phyloP scores from a whole-genome alignment of 2,888 invertebrate genomes.

The Drosophila paucipuncta region DNA sequence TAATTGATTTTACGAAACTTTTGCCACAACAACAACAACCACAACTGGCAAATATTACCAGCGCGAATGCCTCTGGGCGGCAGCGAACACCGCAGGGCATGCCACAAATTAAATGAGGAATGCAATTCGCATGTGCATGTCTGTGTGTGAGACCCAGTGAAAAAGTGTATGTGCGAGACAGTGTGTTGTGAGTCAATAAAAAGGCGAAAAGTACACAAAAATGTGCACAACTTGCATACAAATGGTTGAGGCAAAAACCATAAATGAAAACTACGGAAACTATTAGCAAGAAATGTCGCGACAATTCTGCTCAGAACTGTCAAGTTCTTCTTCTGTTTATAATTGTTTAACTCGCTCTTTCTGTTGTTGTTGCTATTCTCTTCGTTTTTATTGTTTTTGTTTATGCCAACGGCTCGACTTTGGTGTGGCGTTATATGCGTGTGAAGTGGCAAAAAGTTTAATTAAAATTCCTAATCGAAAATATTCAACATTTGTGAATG shows the following conservation, averaged over 20 bases:
- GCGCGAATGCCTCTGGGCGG: conserved; percentile 37
- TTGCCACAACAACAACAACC: conserved; percentile 27
- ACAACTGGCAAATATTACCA: conserved; percentile 54
- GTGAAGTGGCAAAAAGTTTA: conserved; percentile 75
- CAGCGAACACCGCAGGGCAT: conserved; percentile 55
- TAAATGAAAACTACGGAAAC: conserved; percentile 65
- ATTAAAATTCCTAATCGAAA: conserved; percentile 82
- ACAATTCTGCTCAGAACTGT: conserved; percentile 62
- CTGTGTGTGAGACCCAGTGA: neutral
- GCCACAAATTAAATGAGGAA: conserved; percentile 75
- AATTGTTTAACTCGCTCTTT: conserved; percentile 34
- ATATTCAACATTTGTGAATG: conserved; percentile 76
- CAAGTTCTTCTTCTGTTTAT: conserved; percentile 54
- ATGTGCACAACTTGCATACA: conserved; percentile 33
- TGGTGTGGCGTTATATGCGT: conserved; percentile 42
- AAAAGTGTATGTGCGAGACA: neutral
- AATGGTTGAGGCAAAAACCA: conserved; percentile 39
- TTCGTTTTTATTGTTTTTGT: conserved; percentile 12
- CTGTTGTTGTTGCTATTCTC: conserved; percentile 17
- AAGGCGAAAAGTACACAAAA: conserved; percentile 41
- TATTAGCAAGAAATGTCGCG: conserved; percentile 73
- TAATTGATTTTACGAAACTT: conserved; percentile 72
- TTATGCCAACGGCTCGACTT: conserved; percentile 11
- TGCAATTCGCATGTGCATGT: conserved; percentile 49
- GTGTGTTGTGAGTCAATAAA: conserved; percentile 54